A percentile compares a stretch with the other conserved stretches of the same genome.
These are phyloP conservation scores for Propithecus coquereli DNA, from an alignment of 2,113 vertebrate genomes.

Conservation along the genomic window DNA sequence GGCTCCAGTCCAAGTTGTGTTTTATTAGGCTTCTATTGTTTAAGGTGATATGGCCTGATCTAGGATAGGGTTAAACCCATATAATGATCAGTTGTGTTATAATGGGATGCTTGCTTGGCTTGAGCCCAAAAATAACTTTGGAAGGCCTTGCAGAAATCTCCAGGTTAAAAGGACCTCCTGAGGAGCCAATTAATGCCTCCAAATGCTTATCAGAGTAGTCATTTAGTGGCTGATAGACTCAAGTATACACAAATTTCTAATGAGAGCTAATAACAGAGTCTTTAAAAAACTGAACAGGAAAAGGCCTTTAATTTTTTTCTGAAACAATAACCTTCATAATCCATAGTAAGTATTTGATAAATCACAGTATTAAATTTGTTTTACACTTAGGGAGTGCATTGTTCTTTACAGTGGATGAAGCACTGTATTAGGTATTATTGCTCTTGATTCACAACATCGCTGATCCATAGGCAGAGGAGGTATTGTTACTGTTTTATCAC, in stretches of 20 bases:
- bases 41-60: not conserved
- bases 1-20: not conserved
- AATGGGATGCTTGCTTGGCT: slow-evolving; percentile 28
- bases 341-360: not conserved
- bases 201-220: not conserved
- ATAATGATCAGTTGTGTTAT: not conserved
- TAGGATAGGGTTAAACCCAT: not conserved
- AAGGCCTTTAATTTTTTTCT: not conserved
- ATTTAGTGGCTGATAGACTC: not conserved
- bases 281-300: not conserved
- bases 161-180: not conserved
- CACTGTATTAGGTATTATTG: not conserved
- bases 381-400: not conserved
- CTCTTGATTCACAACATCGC: not conserved
- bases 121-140: not conserved
- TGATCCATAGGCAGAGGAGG: not conserved
- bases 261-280: not conserved
- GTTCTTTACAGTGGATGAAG: not conserved
- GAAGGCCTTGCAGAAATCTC: not conserved
- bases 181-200: not conserved
- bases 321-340: not conserved
- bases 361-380: not conserved
- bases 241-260: not conserved
- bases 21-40: not conserved
- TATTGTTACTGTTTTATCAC: not conserved